phyloP scores from a whole-genome alignment of 2,888 invertebrate species.

The Ormyrus thymus region DNA sequence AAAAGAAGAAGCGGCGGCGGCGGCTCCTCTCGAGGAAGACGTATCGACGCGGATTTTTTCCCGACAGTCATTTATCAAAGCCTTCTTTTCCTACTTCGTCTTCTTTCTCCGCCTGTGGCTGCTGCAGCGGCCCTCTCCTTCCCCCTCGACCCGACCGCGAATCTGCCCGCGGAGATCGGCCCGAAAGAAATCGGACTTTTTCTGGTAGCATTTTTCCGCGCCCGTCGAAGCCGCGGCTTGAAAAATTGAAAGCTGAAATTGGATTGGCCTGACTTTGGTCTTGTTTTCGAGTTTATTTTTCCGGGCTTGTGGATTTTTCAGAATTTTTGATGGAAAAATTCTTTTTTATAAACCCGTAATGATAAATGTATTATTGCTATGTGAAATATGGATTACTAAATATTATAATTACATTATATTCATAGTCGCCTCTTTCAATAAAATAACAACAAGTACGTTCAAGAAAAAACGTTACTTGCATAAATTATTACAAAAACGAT shows the following conservation, averaged over 20 bases:
- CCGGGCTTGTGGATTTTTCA: no score
- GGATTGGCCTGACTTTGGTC: conserved; percentile 3
- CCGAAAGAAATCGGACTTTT: conserved; percentile 34
- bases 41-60: conserved; percentile 73
- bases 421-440: no score
- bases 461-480: background rate
- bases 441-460: no score
- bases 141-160: conserved; percentile 24
- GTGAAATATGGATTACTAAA: no score
- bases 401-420: no score
- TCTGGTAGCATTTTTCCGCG: conserved; percentile 35
- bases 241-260: conserved; percentile 45
- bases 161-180: conserved; percentile 38
- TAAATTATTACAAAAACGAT: background rate
- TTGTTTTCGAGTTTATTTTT: background rate
- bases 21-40: conserved; percentile 69
- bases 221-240: background rate
- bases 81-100: conserved; percentile 62
- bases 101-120: conserved; percentile 56
- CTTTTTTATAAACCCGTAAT: no score
- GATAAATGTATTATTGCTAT: no score
- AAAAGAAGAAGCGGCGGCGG: conserved; percentile 55
- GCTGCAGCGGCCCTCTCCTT: conserved; percentile 12
- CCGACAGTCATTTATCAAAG: conserved; percentile 72
- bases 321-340: no score